Base-by-base conservation (phyloP, 2,888 invertebrate genomes). In the Heteromyza rotundicornis region DNA sequence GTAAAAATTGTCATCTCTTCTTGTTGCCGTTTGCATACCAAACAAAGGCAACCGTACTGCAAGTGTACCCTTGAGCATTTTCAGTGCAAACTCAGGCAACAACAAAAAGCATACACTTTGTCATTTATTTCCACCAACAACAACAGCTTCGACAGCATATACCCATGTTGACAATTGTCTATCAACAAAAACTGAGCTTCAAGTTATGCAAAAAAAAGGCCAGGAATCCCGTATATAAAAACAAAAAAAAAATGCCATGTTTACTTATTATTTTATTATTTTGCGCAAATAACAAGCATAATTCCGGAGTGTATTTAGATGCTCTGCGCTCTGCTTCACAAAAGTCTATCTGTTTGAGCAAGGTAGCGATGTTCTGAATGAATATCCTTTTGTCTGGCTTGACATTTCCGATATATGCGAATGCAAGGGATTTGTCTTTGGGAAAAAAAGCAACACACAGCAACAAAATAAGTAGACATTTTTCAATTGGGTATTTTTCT, bases 321-420 rank as follows among this genome's bases (percentile, higher is more conserved):
- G 47, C 47, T 47, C 10, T 10, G 27, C 27, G 7, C 27, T 27
- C 14, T 51, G 19, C 24, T 47, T n/a, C 16, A 2, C 19, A 35
- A 20, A 19, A 23, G 32, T 2, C 1, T 20, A 51, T 50, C 23
- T 36, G 23, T 19, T 8, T 8, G 47, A 17, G 3, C 19, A 5
- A 54, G 36, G 27, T 27, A 36, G 44, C 35, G 51, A 51, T 57
- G 62, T 51, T n/a, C n/a, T n/a, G n/a, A n/a, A 51, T 62, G 51
- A 55, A 59, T 58, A 59, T 62, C 36, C 62, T 59, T 62, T 62
- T 62, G 62, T 62, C 59, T 62, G 47, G 50, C 55, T 57, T 62
- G 59, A 62, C 59, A 62, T 62, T 62, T 62, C 62, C 62, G 62
- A 62, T 62, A 62, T 59, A 59, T 40, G 40, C 47, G 53, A 19